Conservation (phyloP, 2,113 vertebrate species). For the Muscicapa adusta region DNA sequence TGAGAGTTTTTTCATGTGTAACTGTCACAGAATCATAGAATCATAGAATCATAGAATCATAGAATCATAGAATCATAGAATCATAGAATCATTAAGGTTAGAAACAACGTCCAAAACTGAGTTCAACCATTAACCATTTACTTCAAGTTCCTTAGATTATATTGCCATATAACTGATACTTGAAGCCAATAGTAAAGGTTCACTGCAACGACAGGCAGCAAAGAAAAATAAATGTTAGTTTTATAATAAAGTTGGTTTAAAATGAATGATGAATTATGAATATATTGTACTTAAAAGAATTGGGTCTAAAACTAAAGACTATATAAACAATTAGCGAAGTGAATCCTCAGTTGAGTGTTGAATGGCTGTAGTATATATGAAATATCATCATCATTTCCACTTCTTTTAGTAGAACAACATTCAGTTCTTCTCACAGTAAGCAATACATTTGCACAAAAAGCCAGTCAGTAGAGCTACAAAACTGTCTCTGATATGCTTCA, state of each 20-base stretch:
- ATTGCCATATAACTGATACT: background rate
- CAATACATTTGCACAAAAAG: background rate
- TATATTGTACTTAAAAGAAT: background rate
- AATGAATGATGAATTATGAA: background rate
- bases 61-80: background rate
- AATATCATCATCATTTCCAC: background rate
- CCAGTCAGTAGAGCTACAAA: background rate
- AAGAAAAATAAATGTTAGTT: background rate
- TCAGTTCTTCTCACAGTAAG: background rate
- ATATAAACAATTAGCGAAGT: background rate
- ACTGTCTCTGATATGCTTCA: background rate
- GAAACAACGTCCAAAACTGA: background rate
- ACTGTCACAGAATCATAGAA: background rate
- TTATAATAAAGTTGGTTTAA: background rate
- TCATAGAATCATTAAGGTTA: background rate
- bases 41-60: background rate
- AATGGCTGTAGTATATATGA: background rate
- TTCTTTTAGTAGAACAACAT: background rate
- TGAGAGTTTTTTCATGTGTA: rapidly evolving
- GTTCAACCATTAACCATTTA: background rate
- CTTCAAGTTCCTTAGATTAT: background rate
- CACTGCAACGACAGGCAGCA: background rate
- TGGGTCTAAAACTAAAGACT: background rate
- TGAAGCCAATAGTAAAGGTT: background rate
- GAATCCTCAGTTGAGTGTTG: background rate